Evolutionary conservation across 2,113 vertebrate species (phyloP), one percentile per base, ranked within the genome.

Genomic region (Tetrax tetrax): DNA sequence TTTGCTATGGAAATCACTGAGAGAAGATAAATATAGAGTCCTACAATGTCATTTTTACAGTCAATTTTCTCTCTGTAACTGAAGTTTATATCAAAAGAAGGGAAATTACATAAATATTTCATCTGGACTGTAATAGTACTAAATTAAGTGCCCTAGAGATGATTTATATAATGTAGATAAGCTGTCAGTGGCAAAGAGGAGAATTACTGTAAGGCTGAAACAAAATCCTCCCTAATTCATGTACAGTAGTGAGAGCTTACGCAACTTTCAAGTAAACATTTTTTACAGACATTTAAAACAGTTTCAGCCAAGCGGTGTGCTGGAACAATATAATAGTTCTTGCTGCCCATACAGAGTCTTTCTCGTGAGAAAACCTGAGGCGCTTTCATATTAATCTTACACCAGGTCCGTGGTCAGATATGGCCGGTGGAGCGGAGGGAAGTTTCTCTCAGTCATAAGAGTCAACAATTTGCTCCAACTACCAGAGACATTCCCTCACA

Each of bases 71-170:
- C 79, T 95, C 69, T 93, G 93, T 91, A 93, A 93, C 95, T 83
- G 83, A 95, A 95, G 96, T 96, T 96, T 93, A 85, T 93, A 95
- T 96, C 95, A 95, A 95, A 97, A 96, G 95, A 95, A 95, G 81
- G 94, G 89, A 96, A 97, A 97, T 96, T 86, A 94, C 91, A 95
- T 90, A 97, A 95, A 96, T 93, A 95, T 95, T 96, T 97, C 94
- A 95, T 96, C 87, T 95, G 94, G 92, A 95, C 96, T 90, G 82
- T 94, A 96, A 96, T 72, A 84, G 87, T 88, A 94, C 79, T 94
- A 95, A 96, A 96, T 95, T 97, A 95, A 79, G 79, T 88, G 90
- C 91, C 95, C 92, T 87, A 50, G 87, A 95, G 92, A 95, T 96
- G 91, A 92, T 96, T 95, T 94, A 86, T 93, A 65, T 82, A 87